Conservation (phyloP, 2,888 invertebrate genomes). For the Pheosia tremula region DNA sequence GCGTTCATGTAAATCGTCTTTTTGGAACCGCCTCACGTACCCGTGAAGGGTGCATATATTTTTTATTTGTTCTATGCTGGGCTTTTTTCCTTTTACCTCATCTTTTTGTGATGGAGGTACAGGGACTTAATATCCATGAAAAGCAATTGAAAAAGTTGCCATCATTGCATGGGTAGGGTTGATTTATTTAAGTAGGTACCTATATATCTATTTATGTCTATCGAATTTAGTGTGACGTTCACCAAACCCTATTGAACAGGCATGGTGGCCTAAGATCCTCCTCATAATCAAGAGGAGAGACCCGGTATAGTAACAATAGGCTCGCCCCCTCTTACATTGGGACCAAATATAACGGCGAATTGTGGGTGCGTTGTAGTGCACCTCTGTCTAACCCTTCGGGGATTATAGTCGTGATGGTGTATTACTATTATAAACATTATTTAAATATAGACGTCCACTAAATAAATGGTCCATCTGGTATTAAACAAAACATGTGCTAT, state of each 20-base stretch:
- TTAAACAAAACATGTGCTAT: neutral
- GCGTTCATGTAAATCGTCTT: slow-evolving; percentile 73
- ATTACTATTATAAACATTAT: too few relatives aligned
- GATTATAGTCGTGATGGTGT: too few relatives aligned
- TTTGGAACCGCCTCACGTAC: slow-evolving; percentile 77
- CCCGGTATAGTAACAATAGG: too few relatives aligned
- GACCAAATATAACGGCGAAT: too few relatives aligned
- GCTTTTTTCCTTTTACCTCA: slow-evolving; percentile 72
- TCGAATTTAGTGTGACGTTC: too few relatives aligned
- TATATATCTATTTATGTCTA: too few relatives aligned
- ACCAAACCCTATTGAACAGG: too few relatives aligned
- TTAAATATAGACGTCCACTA: neutral
- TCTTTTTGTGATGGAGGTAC: slow-evolving; percentile 49
- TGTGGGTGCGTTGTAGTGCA: too few relatives aligned
- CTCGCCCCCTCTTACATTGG: too few relatives aligned
- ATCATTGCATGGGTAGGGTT: slow-evolving; percentile 7
- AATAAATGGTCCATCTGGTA: neutral
- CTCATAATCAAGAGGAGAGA: too few relatives aligned
- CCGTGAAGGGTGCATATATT: slow-evolving; percentile 82
- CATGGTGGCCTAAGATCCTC: too few relatives aligned
- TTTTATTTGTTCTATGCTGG: slow-evolving; percentile 81
- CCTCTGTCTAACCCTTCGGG: too few relatives aligned
- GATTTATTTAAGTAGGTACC: neutral
- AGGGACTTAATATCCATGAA: slow-evolving; percentile 31
- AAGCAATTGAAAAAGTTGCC: slow-evolving; percentile 35